A percentile compares a stretch with the other conserved stretches of the same genome.
Evolutionary conservation across 2,888 invertebrate genomes (phyloP).

Genomic region (Sycophila texana): DNA sequence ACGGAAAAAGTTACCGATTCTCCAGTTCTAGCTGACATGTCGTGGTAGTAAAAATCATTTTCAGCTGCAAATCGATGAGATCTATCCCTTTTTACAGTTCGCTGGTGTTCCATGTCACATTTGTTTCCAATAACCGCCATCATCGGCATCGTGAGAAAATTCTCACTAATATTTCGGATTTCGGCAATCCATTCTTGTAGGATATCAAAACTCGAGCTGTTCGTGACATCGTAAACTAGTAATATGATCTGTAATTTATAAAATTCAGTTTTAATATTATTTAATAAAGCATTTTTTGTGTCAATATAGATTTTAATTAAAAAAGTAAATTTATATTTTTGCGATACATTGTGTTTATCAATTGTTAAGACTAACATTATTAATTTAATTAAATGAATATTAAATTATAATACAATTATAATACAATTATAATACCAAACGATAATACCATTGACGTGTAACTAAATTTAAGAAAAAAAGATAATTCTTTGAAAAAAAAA

Average conservation of each 20-base stretch:
- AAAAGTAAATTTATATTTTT: background rate
- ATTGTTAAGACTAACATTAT: no score
- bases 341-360: no score
- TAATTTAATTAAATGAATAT: no score
- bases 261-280: background rate
- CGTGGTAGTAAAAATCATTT: slow-evolving; percentile 79
- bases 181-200: slow-evolving; percentile 83
- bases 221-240: slow-evolving; percentile 90
- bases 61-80: slow-evolving; percentile 82
- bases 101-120: slow-evolving; percentile 85
- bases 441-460: no score
- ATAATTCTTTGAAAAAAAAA: no score
- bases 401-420: no score
- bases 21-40: slow-evolving; percentile 85
- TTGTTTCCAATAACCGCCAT: slow-evolving; percentile 84
- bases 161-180: slow-evolving; percentile 76
- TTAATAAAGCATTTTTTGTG: background rate
- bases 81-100: slow-evolving; percentile 81
- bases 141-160: slow-evolving; percentile 77
- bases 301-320: background rate
- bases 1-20: slow-evolving; percentile 79
- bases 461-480: no score
- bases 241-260: slow-evolving; percentile 80
- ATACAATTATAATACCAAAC: no score
- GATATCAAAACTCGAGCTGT: slow-evolving; percentile 86